phyloP scores from a whole-genome alignment of 2,888 invertebrate genomes.

The Dendrolimus pini region DNA sequence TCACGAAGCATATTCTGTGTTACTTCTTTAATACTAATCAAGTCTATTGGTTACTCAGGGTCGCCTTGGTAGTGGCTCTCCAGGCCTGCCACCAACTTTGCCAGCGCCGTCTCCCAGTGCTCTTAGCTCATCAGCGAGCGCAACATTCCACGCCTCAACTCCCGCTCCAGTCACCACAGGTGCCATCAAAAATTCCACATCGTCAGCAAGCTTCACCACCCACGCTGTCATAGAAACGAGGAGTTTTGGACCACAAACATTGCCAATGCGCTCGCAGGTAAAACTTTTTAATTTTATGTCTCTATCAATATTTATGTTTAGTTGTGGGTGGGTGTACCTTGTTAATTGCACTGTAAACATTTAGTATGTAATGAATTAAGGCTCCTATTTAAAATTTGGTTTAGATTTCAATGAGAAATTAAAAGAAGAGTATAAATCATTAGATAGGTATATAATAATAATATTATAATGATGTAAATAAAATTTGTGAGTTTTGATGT shows the following conservation, averaged over 20 bases:
- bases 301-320: neutral
- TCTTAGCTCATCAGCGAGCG: constrained; percentile 79
- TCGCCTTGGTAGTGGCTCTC: constrained; percentile 65
- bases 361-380: no score
- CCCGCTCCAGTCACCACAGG: constrained; percentile 46
- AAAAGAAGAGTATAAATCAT: no score
- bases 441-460: no score
- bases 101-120: constrained; percentile 84
- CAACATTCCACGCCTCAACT: constrained; percentile 70
- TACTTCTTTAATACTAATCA: no score
- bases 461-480: no score
- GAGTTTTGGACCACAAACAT: constrained; percentile 67
- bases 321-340: neutral
- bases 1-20: no score
- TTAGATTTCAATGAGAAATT: no score
- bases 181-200: constrained; percentile 75
- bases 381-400: no score
- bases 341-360: no score
- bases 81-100: constrained; percentile 83
- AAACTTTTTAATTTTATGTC: constrained; percentile 4
- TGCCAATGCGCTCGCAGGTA: constrained; percentile 70
- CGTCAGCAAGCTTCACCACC: constrained; percentile 76
- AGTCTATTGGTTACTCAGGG: constrained; percentile 31
- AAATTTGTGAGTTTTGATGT: no score
- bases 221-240: constrained; percentile 67